Conservation (phyloP, 1,140 invertebrate genomes). For the Trichonephila clavipes region DNA sequence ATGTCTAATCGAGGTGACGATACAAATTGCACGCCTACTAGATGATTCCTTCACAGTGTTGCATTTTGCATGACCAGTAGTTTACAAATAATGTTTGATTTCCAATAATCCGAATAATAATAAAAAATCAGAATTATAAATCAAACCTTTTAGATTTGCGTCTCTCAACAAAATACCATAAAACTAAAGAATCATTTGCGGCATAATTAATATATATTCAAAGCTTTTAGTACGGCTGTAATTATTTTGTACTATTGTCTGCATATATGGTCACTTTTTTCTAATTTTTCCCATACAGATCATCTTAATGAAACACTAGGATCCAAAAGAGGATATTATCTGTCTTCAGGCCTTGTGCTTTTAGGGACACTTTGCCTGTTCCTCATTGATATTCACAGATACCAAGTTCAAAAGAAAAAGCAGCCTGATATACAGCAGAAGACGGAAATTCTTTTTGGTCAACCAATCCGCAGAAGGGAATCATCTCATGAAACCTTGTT, state of each 20-base stretch:
- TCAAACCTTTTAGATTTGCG: too few relatives aligned
- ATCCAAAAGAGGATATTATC: slow-evolving; percentile 89
- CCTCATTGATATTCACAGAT: slow-evolving; percentile 88
- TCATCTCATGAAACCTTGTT: slow-evolving; percentile 18
- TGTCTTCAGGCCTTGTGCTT: slow-evolving; percentile 89
- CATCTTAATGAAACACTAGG: slow-evolving; percentile 89
- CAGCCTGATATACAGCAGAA: background rate
- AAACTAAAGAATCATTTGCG: too few relatives aligned
- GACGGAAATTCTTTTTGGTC: background rate
- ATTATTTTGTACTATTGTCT: background rate
- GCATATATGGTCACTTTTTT: background rate
- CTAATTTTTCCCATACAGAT: slow-evolving; percentile 80
- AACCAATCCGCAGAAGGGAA: background rate
- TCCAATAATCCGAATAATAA: too few relatives aligned
- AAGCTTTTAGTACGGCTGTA: too few relatives aligned
- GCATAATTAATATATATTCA: too few relatives aligned
- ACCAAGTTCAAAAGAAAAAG: slow-evolving; percentile 78
- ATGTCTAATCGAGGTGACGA: too few relatives aligned
- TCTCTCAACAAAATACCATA: too few relatives aligned
- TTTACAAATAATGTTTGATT: too few relatives aligned
- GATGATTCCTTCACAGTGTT: too few relatives aligned
- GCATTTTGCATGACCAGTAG: too few relatives aligned
- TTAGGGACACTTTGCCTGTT: slow-evolving; percentile 89
- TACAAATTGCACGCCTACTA: too few relatives aligned
- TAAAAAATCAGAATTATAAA: too few relatives aligned